Conservation (phyloP, 2,113 vertebrate genomes). For the Myocastor coypus region DNA sequence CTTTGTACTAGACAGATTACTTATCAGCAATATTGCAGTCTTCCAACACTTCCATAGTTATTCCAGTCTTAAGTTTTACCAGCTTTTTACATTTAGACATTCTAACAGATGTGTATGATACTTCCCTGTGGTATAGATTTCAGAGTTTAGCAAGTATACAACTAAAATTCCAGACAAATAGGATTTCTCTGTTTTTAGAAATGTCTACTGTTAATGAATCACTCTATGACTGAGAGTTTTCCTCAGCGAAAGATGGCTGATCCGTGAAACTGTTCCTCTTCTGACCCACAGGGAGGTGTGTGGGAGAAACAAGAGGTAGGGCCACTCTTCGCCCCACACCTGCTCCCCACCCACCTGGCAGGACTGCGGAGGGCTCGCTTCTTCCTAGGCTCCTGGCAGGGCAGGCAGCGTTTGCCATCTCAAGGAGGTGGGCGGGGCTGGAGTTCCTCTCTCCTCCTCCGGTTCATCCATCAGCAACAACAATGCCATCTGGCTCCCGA, state of each 20-base stretch:
- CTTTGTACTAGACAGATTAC: background rate
- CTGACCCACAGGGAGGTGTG: background rate
- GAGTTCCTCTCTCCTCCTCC: slow-evolving; percentile 29
- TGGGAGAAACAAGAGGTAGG: background rate
- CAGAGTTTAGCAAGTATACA: background rate
- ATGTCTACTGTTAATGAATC: background rate
- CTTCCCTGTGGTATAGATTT: background rate
- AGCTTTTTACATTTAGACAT: background rate
- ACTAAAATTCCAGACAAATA: background rate
- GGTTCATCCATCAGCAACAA: slow-evolving; percentile 74
- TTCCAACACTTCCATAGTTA: background rate
- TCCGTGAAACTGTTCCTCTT: background rate
- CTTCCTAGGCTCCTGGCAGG: background rate
- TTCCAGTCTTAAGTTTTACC: background rate
- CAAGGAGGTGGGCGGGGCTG: background rate
- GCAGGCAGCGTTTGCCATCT: slow-evolving; percentile 27
- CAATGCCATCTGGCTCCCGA: slow-evolving; percentile 80
- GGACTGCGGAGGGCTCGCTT: background rate
- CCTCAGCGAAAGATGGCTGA: background rate
- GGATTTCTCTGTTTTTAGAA: slow-evolving; percentile 28
- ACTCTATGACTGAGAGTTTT: background rate
- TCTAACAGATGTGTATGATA: background rate
- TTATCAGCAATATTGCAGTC: background rate
- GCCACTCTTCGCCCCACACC: background rate
- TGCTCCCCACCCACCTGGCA: background rate